Percentiles rank a stretch among this genome's conserved stretches.
These are phyloP conservation scores for Lophochroa leadbeateri DNA, from an alignment of 2,113 vertebrate genomes.

Conservation along the genomic window DNA sequence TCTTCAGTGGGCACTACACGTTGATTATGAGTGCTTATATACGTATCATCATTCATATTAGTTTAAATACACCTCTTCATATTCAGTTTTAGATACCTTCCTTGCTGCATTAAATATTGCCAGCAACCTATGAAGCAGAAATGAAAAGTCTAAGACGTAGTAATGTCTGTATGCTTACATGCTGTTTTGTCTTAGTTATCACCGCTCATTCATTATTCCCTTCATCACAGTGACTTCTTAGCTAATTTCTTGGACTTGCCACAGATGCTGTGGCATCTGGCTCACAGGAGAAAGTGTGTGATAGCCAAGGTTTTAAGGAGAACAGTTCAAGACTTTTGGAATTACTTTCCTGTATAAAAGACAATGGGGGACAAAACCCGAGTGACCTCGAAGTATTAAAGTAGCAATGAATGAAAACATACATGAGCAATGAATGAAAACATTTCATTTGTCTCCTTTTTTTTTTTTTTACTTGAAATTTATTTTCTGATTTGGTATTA, in stretches of 20 bases:
- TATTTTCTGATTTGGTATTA: not conserved
- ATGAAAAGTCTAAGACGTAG: not conserved
- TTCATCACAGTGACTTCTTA: not conserved
- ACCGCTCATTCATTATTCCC: not conserved
- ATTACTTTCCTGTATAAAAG: not conserved
- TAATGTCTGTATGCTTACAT: not conserved
- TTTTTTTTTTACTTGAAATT: not conserved
- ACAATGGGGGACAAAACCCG: not conserved
- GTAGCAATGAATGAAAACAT: not conserved
- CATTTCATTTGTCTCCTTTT: not conserved
- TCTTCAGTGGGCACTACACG: not conserved
- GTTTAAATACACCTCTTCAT: not conserved
- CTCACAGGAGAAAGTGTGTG: not conserved
- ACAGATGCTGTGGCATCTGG: not conserved
- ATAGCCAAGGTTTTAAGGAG: not conserved
- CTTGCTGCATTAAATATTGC: not conserved
- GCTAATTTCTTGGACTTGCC: not conserved
- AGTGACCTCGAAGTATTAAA: not conserved
- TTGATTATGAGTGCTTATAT: not conserved
- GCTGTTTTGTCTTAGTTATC: not conserved
- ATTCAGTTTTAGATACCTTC: not conserved
- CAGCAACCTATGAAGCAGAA: not conserved
- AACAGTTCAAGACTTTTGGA: not conserved
- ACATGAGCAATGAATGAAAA: not conserved
- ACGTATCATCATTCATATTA: accelerated